Conservation (phyloP, 2,113 vertebrate species). For the Cephalopterus ornatus region DNA sequence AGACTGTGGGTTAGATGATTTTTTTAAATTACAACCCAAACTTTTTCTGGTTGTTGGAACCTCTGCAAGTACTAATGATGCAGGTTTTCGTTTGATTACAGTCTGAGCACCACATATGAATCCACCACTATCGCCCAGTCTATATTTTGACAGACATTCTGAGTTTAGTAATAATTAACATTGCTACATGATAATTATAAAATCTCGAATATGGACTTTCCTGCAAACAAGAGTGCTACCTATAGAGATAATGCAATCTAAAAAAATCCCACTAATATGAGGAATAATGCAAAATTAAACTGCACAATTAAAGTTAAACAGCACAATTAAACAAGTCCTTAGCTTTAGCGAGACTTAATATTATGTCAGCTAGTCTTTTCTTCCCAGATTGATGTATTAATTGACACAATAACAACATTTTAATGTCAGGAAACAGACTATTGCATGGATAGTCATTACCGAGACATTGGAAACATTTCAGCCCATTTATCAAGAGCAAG, state of each 20-base stretch:
- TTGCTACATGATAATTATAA: not conserved
- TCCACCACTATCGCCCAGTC: not conserved
- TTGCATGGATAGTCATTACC: conserved; percentile 52
- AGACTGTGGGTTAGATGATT: not conserved
- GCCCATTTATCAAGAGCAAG: conserved; percentile 24
- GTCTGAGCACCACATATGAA: not conserved
- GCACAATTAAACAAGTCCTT: not conserved
- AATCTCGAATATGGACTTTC: not conserved
- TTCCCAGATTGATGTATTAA: not conserved
- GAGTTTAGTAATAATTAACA: not conserved
- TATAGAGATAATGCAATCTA: not conserved
- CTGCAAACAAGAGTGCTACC: not conserved
- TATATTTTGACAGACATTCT: not conserved
- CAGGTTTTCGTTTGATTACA: not conserved
- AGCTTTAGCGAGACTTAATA: not conserved
- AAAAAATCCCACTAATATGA: not conserved
- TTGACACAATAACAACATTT: not conserved
- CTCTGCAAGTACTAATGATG: not conserved
- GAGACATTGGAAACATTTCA: conserved; percentile 58
- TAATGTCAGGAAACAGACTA: conserved; percentile 52
- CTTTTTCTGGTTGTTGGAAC: not conserved
- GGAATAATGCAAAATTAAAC: not conserved
- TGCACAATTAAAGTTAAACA: not conserved
- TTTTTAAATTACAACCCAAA: not conserved
- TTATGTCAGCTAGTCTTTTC: not conserved